Base-by-base conservation (phyloP, 1,140 invertebrate genomes). In the Drosophila athabasca region DNA sequence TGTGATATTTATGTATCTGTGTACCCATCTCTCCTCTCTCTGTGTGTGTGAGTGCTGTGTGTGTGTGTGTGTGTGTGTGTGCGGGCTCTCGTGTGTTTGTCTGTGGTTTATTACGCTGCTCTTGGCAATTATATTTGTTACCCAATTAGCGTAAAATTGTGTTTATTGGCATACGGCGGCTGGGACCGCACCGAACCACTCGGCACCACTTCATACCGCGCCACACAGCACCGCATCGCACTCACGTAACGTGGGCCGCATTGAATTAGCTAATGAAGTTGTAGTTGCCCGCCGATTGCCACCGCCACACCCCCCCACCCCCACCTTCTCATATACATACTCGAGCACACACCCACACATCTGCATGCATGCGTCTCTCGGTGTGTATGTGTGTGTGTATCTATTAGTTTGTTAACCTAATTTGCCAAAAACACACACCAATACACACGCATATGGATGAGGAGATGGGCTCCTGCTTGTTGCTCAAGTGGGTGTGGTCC, bases 71-170 rank as follows among this genome's bases (percentile, higher is more conserved):
- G 24, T 58, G 43, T 51, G 29, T 26, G 55, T 62, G 45, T 49
- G 19, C 22, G 66, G 58, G 44, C 49, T 39, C 53, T 54, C 43
- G 39, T 69, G 64, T 87, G 79, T 82, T 71, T 79, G 71, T 72
- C 67, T 88, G 79, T 88, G 84, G 83, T 87, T 87, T 88, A 87
- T 87, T 87, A 82, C 83, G 84, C 79, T 88, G 83, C 79, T 88
- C 84, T 89, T 88, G 84, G 83, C 83, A 88, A 88, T 88, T 88
- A 88, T 88, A 88, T 88, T 88, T 88, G 83, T 88, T 88, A 88
- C 83, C 84, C 83, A 88, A 88, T 88, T 88, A 88, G 83, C 83
- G 83, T 89, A 88, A 88, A 88, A 88, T 88, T 88, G 83, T 88
- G 79, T 88, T 88, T 88, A 88, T 88, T 88, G 83, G 83, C 79